Evolutionary conservation across 2,113 vertebrate species (phyloP).

Genomic region (Anas platyrhynchos): DNA sequence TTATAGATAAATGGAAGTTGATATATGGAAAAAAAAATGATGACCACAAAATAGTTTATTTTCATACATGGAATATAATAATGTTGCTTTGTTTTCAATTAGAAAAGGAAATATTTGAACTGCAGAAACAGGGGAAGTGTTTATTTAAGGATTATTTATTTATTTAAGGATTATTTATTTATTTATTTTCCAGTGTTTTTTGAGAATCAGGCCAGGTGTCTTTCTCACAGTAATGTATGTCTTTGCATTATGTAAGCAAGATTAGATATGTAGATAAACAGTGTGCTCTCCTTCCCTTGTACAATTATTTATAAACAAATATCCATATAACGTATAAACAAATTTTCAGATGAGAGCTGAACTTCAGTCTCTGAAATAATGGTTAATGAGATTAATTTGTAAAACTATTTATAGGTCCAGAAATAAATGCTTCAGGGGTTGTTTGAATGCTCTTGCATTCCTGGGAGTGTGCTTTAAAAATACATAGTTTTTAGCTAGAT

Average conservation of each 20-base stretch:
- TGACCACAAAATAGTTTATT: background rate
- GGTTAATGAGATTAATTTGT: background rate
- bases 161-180: no score
- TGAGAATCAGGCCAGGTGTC: background rate
- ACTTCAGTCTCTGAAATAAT: background rate
- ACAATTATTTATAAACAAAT: background rate
- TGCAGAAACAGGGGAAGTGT: background rate
- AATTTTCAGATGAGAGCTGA: background rate
- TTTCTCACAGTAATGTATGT: background rate
- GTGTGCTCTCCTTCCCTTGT: background rate
- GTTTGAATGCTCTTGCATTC: background rate
- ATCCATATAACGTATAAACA: background rate
- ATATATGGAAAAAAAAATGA: background rate
- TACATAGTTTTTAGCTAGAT: background rate
- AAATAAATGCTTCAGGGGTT: background rate
- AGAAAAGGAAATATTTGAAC: background rate
- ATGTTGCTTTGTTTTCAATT: background rate
- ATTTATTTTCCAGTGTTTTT: no score
- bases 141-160: background rate
- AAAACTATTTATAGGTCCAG: background rate
- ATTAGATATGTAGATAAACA: background rate
- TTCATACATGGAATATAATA: background rate
- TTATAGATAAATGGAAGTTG: background rate
- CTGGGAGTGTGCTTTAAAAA: background rate
- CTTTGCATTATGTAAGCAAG: background rate